Evolutionary conservation across 2,888 invertebrate genomes (phyloP).

Genomic region (Zygaena filipendulae): DNA sequence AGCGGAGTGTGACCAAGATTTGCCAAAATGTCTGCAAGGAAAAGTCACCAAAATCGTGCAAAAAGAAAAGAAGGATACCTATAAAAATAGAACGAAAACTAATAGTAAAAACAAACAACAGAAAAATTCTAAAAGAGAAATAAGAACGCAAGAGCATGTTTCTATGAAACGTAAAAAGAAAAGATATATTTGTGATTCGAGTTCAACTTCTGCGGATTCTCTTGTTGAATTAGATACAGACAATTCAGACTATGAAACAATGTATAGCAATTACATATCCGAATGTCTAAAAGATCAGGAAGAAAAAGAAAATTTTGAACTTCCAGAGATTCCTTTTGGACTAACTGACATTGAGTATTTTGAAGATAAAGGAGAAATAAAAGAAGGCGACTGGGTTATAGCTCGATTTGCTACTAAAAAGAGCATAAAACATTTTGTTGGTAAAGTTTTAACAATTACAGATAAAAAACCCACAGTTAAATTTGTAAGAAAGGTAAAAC

Average conservation of each 20-base stretch:
- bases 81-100: not conserved
- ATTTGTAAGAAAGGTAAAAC: conserved; percentile 12
- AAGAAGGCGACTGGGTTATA: conserved; percentile 13
- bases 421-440: conserved; percentile 15
- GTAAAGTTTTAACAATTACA: conserved; percentile 10
- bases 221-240: conserved; percentile 5
- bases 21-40: not conserved
- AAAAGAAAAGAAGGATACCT: not conserved
- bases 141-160: too few species aligned
- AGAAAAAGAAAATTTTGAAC: conserved; percentile 13
- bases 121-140: conserved; percentile 1
- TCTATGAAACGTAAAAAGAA: too few species aligned
- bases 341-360: conserved; percentile 12
- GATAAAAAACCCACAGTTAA: conserved; percentile 12
- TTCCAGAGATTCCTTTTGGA: conserved; percentile 10
- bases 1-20: not conserved
- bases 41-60: not conserved
- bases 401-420: conserved; percentile 16
- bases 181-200: conserved; percentile 4
- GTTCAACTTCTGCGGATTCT: conserved; percentile 1
- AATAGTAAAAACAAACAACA: not conserved
- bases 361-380: conserved; percentile 5
- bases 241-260: conserved; percentile 11
- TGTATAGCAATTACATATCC: conserved; percentile 8
- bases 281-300: conserved; percentile 7